phyloP scores from a whole-genome alignment of 2,113 vertebrate species.

The Boulengeromyrus knoepffleri region DNA sequence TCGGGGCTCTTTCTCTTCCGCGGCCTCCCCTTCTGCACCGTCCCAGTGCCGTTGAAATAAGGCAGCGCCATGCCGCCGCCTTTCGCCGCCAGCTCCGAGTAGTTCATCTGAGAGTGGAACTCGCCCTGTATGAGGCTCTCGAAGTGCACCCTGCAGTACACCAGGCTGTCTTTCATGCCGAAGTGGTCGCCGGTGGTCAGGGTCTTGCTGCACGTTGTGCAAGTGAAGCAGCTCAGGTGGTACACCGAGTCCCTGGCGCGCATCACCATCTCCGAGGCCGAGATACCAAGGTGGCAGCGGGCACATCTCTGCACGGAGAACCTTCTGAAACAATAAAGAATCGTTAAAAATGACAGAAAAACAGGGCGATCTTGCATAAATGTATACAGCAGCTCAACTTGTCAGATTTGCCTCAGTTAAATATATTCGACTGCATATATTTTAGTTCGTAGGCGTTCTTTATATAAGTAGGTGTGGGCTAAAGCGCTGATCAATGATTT shows the following conservation, averaged over 20 bases:
- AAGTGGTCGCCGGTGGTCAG: constrained; percentile 96
- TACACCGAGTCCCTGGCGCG: constrained; percentile 96
- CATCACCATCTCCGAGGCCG: constrained; percentile 98
- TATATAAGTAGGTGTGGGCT: neutral
- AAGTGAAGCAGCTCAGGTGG: constrained; percentile 97
- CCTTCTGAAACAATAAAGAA: constrained; percentile 84
- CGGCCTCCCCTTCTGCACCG: constrained; percentile 93
- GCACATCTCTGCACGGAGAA: constrained; percentile 99
- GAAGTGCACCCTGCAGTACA: constrained; percentile 95
- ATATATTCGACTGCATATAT: neutral
- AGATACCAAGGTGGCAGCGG: constrained; percentile 99
- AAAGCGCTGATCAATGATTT: neutral
- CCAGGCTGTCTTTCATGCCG: constrained; percentile 97
- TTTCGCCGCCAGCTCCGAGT: constrained; percentile 92
- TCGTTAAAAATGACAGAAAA: constrained; percentile 41
- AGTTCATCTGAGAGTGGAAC: constrained; percentile 86
- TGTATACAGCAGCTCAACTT: neutral
- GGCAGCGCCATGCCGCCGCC: constrained; percentile 72
- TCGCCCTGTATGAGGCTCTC: constrained; percentile 91
- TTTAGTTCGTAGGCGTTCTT: neutral
- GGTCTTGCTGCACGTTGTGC: constrained; percentile 96
- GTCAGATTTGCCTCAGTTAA: neutral
- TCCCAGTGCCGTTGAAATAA: constrained; percentile 92
- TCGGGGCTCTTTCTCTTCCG: constrained; percentile 93
- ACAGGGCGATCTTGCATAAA: neutral